Conservation (phyloP, 37 sponge, comb jelly and placozoan genomes). For the Haliclona indistincta region DNA sequence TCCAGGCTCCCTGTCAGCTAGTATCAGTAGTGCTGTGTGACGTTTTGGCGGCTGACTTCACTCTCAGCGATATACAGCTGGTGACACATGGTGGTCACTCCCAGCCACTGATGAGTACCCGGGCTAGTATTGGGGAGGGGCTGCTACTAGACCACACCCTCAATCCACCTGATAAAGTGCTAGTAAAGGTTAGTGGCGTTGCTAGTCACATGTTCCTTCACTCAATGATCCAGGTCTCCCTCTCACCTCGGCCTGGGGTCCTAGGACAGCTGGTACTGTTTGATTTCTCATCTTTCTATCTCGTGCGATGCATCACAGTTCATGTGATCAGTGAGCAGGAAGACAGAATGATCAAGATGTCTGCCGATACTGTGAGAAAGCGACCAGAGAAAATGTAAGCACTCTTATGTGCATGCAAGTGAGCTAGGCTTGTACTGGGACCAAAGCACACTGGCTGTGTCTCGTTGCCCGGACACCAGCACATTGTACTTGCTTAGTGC, state of each 20-base stretch:
- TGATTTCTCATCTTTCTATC: constrained; percentile 48
- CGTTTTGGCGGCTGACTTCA: constrained; percentile 37
- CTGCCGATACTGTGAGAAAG: not conserved
- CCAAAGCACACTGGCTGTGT: no score
- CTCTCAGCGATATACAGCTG: constrained; percentile 8
- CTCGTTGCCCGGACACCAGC: no score
- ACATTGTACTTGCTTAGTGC: no score
- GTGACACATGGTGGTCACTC: constrained; percentile 1
- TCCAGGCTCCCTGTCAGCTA: constrained; percentile 18
- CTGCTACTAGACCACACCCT: constrained; percentile 21
- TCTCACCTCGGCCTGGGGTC: constrained; percentile 55
- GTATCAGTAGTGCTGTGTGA: constrained; percentile 69
- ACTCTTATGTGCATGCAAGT: not conserved
- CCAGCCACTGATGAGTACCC: not conserved
- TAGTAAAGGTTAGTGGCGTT: constrained; percentile 21
- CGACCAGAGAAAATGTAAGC: constrained; percentile 28
- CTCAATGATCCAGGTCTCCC: constrained; percentile 18
- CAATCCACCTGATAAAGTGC: constrained; percentile 24
- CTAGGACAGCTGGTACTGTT: constrained; percentile 63
- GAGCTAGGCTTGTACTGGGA: no score
- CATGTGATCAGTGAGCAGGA: constrained; percentile 57
- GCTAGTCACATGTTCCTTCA: not conserved
- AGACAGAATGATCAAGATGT: not conserved
- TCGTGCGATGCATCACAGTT: constrained; percentile 36
- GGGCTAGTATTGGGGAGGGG: constrained; percentile 13